phyloP scores from a whole-genome alignment of 1,140 invertebrate species.

The Magallana angulata region DNA sequence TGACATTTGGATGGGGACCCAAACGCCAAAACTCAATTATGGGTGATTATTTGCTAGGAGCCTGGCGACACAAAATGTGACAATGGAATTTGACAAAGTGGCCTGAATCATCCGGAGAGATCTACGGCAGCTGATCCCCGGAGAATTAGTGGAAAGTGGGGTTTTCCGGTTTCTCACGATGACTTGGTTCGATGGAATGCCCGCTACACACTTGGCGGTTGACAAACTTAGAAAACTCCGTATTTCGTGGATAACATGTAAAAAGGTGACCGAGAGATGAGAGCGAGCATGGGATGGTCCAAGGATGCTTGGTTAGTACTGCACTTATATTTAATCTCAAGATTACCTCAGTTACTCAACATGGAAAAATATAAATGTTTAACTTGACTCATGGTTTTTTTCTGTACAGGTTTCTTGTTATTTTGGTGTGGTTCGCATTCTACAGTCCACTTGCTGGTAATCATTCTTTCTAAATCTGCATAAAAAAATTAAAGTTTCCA shows the following conservation, averaged over 20 bases:
- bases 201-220: neutral
- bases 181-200: neutral
- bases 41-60: neutral
- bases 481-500: too few relatives aligned
- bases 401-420: neutral
- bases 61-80: neutral
- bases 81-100: slow-evolving; percentile 25
- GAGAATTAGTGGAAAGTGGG: neutral
- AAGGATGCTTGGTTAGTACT: neutral
- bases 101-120: slow-evolving; percentile 8
- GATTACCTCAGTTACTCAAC: too few relatives aligned
- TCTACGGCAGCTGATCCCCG: neutral
- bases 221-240: neutral
- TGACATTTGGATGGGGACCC: slow-evolving; percentile 1
- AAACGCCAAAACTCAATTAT: neutral
- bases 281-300: neutral
- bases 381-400: too few relatives aligned
- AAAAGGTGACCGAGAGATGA: neutral
- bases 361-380: too few relatives aligned
- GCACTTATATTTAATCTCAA: too few relatives aligned
- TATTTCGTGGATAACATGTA: neutral
- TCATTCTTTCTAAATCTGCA: too few relatives aligned
- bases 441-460: neutral
- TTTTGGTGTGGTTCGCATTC: neutral
- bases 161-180: slow-evolving; percentile 23